These are phyloP conservation scores for Cardinalis cardinalis DNA, from an alignment of 2,113 vertebrate genomes.

Conservation along the genomic window DNA sequence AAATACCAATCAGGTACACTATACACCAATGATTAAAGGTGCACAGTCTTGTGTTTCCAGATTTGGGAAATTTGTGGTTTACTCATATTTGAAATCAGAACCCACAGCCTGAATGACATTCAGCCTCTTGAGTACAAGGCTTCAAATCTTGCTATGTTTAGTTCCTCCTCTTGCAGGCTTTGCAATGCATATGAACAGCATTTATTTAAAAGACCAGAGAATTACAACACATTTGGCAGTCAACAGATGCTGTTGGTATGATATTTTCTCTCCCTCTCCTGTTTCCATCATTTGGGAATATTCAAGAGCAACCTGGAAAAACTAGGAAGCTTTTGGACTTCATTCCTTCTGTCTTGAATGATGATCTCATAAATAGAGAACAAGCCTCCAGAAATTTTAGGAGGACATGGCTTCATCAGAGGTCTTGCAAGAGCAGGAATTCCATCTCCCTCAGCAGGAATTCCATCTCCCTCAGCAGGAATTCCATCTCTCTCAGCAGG, in stretches of 20 bases:
- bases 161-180: not conserved
- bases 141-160: not conserved
- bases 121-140: not conserved
- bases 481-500: too few relatives aligned
- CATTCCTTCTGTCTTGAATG: not conserved
- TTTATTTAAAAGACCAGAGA: constrained; percentile 27
- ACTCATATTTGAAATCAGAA: not conserved
- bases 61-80: not conserved
- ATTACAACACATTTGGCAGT: not conserved
- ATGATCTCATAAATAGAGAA: not conserved
- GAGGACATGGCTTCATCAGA: not conserved
- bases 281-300: not conserved
- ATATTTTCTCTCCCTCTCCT: not conserved
- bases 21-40: not conserved
- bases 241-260: not conserved
- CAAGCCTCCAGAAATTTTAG: not conserved
- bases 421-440: not conserved
- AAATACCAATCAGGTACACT: not conserved
- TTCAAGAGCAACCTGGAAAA: not conserved
- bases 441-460: not conserved
- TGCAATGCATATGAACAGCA: not conserved
- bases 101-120: not conserved
- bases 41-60: not conserved
- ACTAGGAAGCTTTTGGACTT: not conserved
- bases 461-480: not conserved